Conservation (phyloP, 2,113 vertebrate genomes). For the Murina feae region DNA sequence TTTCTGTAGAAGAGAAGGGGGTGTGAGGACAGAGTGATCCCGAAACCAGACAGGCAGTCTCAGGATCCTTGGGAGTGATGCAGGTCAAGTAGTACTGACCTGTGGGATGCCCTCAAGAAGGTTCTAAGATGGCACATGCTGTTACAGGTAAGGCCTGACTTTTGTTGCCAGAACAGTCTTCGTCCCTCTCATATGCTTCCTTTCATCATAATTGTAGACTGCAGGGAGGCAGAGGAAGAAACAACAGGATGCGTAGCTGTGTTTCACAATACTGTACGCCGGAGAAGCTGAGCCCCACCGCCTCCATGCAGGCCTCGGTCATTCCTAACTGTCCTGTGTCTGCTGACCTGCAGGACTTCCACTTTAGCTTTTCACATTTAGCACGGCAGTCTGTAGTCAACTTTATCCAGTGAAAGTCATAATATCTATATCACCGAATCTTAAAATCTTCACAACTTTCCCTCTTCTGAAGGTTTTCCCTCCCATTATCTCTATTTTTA, state of each 20-base stretch:
- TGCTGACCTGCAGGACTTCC: neutral
- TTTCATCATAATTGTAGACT: constrained; percentile 59
- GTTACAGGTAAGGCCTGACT: constrained; percentile 18
- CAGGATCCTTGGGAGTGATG: neutral
- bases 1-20: neutral
- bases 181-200: constrained; percentile 50
- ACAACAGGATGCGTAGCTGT: constrained; percentile 8
- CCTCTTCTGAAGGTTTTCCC: neutral
- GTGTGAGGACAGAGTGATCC: neutral
- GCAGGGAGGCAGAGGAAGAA: neutral
- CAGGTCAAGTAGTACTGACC: constrained; percentile 36
- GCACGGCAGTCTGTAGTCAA: neutral
- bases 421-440: neutral
- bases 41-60: neutral
- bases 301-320: neutral
- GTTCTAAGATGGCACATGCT: constrained; percentile 15
- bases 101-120: neutral
- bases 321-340: constrained; percentile 40
- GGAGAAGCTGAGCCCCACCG: neutral
- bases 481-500: neutral
- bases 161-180: constrained; percentile 41
- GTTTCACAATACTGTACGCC: neutral
- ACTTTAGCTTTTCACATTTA: neutral
- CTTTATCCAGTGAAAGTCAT: neutral
- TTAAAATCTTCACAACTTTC: neutral